Percentiles rank a stretch among this genome's conserved stretches.
These are phyloP conservation scores for Alca torda DNA, from an alignment of 2,797 vertebrate species.

Conservation along the genomic window DNA sequence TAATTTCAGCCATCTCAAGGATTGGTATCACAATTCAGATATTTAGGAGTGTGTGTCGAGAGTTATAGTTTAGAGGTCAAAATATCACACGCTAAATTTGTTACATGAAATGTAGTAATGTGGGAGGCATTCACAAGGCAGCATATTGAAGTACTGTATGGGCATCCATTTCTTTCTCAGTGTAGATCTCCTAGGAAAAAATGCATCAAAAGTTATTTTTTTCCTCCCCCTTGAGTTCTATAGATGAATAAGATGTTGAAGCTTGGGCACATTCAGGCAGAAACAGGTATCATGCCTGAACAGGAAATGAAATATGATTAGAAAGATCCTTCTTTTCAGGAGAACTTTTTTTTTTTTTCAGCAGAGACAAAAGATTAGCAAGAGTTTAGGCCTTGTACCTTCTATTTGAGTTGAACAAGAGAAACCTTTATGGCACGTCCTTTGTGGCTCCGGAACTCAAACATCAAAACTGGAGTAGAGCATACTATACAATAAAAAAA, in stretches of 20 bases:
- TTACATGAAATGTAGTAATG: background rate
- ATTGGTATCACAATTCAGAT: background rate
- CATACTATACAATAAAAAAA: background rate
- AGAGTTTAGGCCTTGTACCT: background rate
- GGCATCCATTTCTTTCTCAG: background rate
- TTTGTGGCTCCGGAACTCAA: background rate
- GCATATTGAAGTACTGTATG: background rate
- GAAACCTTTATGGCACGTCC: rapidly evolving
- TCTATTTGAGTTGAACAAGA: background rate
- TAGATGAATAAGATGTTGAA: background rate
- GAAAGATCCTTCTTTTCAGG: background rate
- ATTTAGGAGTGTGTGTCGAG: background rate
- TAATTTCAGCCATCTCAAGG: background rate
- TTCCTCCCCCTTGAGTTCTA: background rate
- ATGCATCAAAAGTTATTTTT: background rate
- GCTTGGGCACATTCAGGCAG: background rate
- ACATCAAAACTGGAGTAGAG: background rate
- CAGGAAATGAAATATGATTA: background rate
- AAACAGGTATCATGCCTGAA: background rate
- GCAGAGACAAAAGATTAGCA: background rate
- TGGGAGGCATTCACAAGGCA: background rate
- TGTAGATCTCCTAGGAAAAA: background rate
- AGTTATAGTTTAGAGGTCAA: background rate
- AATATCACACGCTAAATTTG: background rate
- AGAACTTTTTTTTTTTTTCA: background rate